These are phyloP conservation scores for Selenia dentaria DNA, from an alignment of 2,888 invertebrate genomes.

Conservation along the genomic window DNA sequence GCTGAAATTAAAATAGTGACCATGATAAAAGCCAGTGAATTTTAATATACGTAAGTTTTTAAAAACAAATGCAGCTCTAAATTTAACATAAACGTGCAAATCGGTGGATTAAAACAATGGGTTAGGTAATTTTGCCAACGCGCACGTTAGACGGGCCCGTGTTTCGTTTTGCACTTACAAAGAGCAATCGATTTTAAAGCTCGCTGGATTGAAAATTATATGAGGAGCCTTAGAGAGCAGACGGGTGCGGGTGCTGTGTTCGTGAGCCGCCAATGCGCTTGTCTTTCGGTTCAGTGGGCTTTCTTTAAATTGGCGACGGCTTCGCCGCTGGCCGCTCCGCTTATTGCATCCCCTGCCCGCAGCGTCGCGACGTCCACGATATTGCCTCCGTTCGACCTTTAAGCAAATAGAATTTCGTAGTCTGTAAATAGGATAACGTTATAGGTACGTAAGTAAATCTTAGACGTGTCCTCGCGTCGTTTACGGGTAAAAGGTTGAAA, in stretches of 20 bases:
- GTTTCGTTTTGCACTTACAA: conserved; percentile 79
- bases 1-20: conserved; percentile 23
- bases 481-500: conserved; percentile 64
- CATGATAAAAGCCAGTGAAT: conserved; percentile 33
- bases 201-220: conserved; percentile 84
- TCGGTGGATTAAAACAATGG: conserved; percentile 53
- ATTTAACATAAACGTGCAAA: conserved; percentile 46
- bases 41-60: conserved; percentile 40
- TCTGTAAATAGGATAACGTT: conserved; percentile 77
- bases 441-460: conserved; percentile 78
- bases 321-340: conserved; percentile 76
- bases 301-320: conserved; percentile 85
- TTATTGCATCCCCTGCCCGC: conserved; percentile 81
- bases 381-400: conserved; percentile 82
- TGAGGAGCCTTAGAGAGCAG: conserved; percentile 75
- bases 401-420: conserved; percentile 81
- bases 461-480: conserved; percentile 58
- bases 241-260: conserved; percentile 67
- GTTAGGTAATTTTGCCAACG: conserved; percentile 56
- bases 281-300: conserved; percentile 85
- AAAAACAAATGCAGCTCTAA: conserved; percentile 40
- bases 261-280: conserved; percentile 84
- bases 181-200: conserved; percentile 83
- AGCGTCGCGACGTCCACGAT: conserved; percentile 79
- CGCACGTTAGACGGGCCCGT: conserved; percentile 54